These are phyloP conservation scores for Carpatolechia fugitivella DNA, from an alignment of 2,888 invertebrate species.

Conservation along the genomic window DNA sequence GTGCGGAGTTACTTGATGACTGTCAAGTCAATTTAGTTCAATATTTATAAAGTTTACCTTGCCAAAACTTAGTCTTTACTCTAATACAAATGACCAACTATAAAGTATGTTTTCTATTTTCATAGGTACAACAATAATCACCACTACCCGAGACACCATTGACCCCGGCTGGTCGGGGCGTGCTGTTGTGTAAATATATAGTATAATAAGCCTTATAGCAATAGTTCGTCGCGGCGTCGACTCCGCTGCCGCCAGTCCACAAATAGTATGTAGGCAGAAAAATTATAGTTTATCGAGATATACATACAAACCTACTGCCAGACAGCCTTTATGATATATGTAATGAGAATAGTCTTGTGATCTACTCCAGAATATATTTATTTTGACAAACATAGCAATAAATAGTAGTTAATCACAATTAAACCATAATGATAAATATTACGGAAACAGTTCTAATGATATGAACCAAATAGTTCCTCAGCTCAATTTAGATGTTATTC, in stretches of 20 bases:
- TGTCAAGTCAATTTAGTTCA: no score
- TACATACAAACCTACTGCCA: constrained; percentile 11
- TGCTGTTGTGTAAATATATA: constrained; percentile 53
- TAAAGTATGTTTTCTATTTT: not conserved
- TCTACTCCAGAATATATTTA: constrained; percentile 7
- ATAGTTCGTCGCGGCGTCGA: constrained; percentile 15
- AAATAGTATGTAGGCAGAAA: constrained; percentile 1
- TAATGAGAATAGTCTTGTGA: constrained; percentile 7
- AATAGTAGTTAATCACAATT: not conserved
- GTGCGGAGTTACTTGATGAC: no score
- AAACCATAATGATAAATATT: not conserved
- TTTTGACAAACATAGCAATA: not conserved
- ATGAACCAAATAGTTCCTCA: constrained; percentile 5
- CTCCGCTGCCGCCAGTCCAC: constrained; percentile 9
- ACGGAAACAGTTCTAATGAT: constrained; percentile 1
- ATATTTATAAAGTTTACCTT: no score
- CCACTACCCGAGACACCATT: constrained; percentile 70
- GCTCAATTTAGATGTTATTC: constrained; percentile 15
- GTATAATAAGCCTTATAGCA: constrained; percentile 24
- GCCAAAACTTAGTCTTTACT: no score
- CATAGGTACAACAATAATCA: constrained; percentile 65
- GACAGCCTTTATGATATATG: constrained; percentile 16
- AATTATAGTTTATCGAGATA: not conserved
- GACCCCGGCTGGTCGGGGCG: constrained; percentile 53
- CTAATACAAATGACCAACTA: no score